Evolutionary conservation across 2,797 vertebrate genomes (phyloP).

Genomic region (Antrozous pallidus): DNA sequence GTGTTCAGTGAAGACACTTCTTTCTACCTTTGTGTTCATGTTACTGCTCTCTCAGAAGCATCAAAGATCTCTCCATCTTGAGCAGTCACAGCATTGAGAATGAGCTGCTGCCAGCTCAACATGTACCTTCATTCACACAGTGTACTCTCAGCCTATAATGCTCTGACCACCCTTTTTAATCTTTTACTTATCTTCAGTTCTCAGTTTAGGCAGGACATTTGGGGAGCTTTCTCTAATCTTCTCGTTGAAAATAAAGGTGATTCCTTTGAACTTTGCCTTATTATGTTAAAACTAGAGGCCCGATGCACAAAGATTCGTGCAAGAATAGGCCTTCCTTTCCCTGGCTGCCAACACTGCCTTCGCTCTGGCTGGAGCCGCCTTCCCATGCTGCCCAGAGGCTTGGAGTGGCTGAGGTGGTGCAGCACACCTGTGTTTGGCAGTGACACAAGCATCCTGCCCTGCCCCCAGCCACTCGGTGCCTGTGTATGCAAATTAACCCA

Average conservation of each 20-base stretch:
- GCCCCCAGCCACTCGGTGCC: too few relatives aligned
- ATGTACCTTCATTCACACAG: not conserved
- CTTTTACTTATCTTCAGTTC: not conserved
- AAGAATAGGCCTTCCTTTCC: too few relatives aligned
- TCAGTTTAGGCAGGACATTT: not conserved
- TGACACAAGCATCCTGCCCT: too few relatives aligned
- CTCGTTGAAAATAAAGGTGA: conserved; percentile 16
- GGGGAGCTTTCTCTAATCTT: not conserved
- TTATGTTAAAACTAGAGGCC: not conserved
- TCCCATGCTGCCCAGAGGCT: too few relatives aligned
- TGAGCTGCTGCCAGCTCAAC: not conserved
- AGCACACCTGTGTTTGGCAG: too few relatives aligned
- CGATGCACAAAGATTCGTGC: too few relatives aligned
- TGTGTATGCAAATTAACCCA: too few relatives aligned
- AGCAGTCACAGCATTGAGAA: not conserved
- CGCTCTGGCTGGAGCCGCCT: too few relatives aligned
- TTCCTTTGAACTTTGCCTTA: not conserved
- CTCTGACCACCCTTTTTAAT: not conserved
- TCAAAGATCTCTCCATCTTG: not conserved
- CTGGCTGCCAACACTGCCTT: too few relatives aligned
- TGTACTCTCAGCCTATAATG: not conserved
- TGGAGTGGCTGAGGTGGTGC: too few relatives aligned
- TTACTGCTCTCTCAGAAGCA: not conserved
- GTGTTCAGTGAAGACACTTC: conserved; percentile 22
- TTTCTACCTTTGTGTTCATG: not conserved